Evolutionary conservation across 2,113 vertebrate species (phyloP).

Genomic region (Athene cunicularia): DNA sequence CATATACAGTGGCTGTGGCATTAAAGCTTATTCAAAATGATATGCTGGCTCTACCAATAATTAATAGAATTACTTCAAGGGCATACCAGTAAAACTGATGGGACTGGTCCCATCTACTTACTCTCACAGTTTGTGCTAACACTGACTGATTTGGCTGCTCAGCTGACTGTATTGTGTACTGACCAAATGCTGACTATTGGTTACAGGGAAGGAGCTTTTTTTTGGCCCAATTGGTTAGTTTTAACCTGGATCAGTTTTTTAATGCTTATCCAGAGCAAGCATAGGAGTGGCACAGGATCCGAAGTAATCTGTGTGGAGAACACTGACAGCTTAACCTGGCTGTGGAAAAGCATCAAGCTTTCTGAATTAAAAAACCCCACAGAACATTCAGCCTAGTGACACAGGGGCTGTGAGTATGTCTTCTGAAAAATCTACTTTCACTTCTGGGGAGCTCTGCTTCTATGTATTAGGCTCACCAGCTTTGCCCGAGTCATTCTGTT

Average conservation of each 20-base stretch:
- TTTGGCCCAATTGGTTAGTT: background rate
- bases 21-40: background rate
- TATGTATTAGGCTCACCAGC: background rate
- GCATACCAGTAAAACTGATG: background rate
- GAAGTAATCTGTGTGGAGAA: background rate
- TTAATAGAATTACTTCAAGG: background rate
- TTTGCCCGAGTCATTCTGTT: background rate
- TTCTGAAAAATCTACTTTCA: background rate
- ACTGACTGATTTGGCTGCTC: background rate
- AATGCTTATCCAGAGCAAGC: background rate
- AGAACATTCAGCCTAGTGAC: background rate
- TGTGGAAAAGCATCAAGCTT: background rate
- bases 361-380: background rate
- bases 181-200: background rate
- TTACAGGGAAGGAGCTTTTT: fast-evolving
- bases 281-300: background rate
- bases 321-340: background rate
- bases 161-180: background rate
- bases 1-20: background rate
- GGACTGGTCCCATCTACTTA: background rate
- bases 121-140: background rate
- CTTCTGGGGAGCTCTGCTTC: background rate
- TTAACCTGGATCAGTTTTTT: background rate
- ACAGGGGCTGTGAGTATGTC: background rate
- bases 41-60: background rate